Evolutionary conservation across 1,140 invertebrate species (phyloP).

Genomic region (Drosophila oshimai): DNA sequence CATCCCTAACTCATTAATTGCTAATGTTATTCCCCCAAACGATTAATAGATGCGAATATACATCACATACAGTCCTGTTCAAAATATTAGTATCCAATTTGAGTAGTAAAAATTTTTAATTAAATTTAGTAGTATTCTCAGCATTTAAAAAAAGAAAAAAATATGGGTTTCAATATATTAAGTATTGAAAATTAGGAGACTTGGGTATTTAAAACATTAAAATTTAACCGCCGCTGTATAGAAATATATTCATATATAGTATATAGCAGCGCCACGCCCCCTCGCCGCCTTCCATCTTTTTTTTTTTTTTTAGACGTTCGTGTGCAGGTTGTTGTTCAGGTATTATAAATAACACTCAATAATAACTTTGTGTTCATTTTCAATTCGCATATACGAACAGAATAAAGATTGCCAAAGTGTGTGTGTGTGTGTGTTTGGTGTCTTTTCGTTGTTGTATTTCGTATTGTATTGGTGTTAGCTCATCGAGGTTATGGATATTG

Average conservation of each 20-base stretch:
- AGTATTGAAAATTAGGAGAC: too few species aligned
- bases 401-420: constrained; percentile 46
- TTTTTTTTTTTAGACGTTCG: constrained; percentile 40
- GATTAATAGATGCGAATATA: constrained; percentile 30
- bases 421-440: constrained; percentile 8
- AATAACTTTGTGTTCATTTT: constrained; percentile 76
- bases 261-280: constrained; percentile 10
- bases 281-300: constrained; percentile 6
- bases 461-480: constrained; percentile 71
- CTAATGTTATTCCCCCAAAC: constrained; percentile 57
- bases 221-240: constrained; percentile 1
- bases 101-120: too few species aligned
- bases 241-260: constrained; percentile 10
- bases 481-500: constrained; percentile 80
- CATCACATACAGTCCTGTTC: background rate
- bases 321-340: constrained; percentile 48
- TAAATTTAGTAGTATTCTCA: too few species aligned
- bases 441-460: background rate
- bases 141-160: too few species aligned
- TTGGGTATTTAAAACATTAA: background rate
- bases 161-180: too few species aligned
- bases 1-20: constrained; percentile 49
- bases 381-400: constrained; percentile 67
- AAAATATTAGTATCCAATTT: background rate
- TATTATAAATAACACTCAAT: constrained; percentile 76